Base-by-base conservation (phyloP, 2,113 vertebrate genomes). In the Caloenas nicobarica region DNA sequence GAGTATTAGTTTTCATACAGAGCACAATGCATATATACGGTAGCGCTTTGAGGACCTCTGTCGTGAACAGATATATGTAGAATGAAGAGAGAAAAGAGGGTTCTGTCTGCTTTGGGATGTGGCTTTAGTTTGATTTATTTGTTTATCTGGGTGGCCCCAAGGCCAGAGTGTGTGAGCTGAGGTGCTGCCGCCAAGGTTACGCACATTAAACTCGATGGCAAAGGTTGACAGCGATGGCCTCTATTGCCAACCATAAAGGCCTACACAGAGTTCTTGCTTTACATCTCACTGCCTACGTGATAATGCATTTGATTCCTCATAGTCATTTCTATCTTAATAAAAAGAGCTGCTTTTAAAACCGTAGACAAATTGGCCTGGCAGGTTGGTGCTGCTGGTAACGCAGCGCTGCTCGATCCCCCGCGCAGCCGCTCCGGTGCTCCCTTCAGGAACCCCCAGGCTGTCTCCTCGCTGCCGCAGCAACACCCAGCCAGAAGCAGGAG, bases 401-500 rank as follows among this genome's bases (percentile, higher is more conserved):
- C 96, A 95, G 40, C 53, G 82, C 87, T 93, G 94, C 91, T 96
- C 48, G 79, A 60, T 89, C 56, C 48, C 38, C 56, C 2, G 9
- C 60, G 24, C 79, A 93, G 81, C 87, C 91, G 89, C 95, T 89
- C 44, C 44, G 44, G 18, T 19, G 44, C 44, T 46, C 44, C 3
- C 18, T 19, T 46, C 44, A 46, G 44, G 44, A 46, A 4, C 17
- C 44, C 44, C 33, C 46, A 72, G 90, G 82, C 78, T 85, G 64
- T 58, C 10, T 82, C 28, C 64, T 86, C 0, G 64, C 97, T 97
- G 86, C 96, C 56, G 94, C 97, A 94, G 96, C 97, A 98, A 96
- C 12, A 0, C 76, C 26, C 56, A 97, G 97, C 96, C 95, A 96
- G 95, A 88, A 97, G 95, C 92, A 94, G 95, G 96, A 97, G 93